phyloP scores from a whole-genome alignment of 2,888 invertebrate species.

The Calephelis perditalis region DNA sequence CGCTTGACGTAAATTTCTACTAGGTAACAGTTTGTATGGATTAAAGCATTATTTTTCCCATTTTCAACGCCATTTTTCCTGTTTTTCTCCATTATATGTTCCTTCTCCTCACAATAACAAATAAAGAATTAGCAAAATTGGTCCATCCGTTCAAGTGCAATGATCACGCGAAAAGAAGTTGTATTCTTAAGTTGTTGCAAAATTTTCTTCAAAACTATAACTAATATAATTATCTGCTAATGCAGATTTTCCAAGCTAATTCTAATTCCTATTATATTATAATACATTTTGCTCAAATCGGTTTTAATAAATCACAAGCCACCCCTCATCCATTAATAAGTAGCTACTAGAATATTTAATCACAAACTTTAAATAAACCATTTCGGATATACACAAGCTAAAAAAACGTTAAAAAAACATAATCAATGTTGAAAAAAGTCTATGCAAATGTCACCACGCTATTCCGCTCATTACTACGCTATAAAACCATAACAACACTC shows the following conservation, averaged over 20 bases:
- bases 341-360: slow-evolving; percentile 69
- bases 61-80: too few species aligned
- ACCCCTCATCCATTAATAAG: slow-evolving; percentile 65
- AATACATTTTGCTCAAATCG: slow-evolving; percentile 37
- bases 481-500: slow-evolving; percentile 74
- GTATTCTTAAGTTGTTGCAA: too few species aligned
- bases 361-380: slow-evolving; percentile 68
- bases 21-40: too few species aligned
- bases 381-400: slow-evolving; percentile 58
- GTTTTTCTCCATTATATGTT: too few species aligned
- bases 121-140: too few species aligned
- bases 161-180: too few species aligned
- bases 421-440: slow-evolving; percentile 58
- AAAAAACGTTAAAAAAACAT: slow-evolving; percentile 65
- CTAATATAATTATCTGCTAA: too few species aligned
- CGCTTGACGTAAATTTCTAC: too few species aligned
- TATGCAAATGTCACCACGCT: slow-evolving; percentile 71
- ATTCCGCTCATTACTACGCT: slow-evolving; percentile 66
- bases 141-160: too few species aligned
- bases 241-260: neutral
- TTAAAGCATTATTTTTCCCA: too few species aligned
- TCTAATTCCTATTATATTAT: neutral
- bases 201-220: too few species aligned
- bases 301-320: slow-evolving; percentile 57
- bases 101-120: too few species aligned